Evolutionary conservation across 2,113 vertebrate genomes (phyloP).

Genomic region (crab-eating macaque (Macaca fascicularis)): T2T-MFA8v1.1 NC_088378.1:113804501-113805000

Average conservation of each 20-base stretch:
- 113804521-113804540: slow-evolving; percentile 88
- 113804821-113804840: no score
- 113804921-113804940: not conserved
- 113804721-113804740: no score
- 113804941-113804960: slow-evolving; percentile 8
- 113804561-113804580: slow-evolving; percentile 91
- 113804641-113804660: slow-evolving; percentile 94
- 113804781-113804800: no score
- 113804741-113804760: no score
- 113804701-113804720: not conserved
- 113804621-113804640: slow-evolving; percentile 93
- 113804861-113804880: no score
- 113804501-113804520: slow-evolving; percentile 87
- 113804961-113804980: not conserved
- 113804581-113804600: slow-evolving; percentile 92
- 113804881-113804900: slow-evolving; percentile 44
- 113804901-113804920: not conserved
- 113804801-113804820: no score
- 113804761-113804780: no score
- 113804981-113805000: not conserved
- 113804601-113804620: slow-evolving; percentile 93
- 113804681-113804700: slow-evolving; percentile 62
- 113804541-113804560: slow-evolving; percentile 91
- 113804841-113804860: no score
- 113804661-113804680: slow-evolving; percentile 97